Percentiles rank a stretch among this genome's conserved stretches.
Evolutionary conservation across 2,113 vertebrate species (phyloP).

Genomic region (Chamaea fasciata): DNA sequence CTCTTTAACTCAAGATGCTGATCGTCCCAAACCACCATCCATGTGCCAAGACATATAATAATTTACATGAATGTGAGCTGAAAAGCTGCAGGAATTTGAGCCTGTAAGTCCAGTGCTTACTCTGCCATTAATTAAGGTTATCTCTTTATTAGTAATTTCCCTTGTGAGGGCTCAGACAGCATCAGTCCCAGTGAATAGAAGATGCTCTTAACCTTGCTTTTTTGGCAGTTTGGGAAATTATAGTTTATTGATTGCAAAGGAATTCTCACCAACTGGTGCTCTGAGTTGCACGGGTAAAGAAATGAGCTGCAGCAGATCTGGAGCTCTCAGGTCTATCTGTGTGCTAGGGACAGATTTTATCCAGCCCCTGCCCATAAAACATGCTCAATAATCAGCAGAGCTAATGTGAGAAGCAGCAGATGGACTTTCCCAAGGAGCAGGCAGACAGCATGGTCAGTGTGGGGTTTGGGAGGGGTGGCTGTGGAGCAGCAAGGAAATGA

Average conservation of each 20-base stretch:
- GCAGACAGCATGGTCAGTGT: background rate
- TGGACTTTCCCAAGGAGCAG: background rate
- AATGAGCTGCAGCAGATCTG: background rate
- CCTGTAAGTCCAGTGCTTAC: background rate
- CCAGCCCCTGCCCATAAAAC: background rate
- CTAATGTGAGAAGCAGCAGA: background rate
- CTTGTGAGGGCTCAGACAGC: background rate
- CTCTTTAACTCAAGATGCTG: background rate
- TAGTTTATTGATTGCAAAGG: background rate
- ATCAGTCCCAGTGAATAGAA: background rate
- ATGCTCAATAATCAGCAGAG: background rate
- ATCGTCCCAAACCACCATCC: background rate
- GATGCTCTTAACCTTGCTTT: background rate
- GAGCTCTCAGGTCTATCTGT: background rate
- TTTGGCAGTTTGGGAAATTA: background rate
- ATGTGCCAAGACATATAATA: background rate
- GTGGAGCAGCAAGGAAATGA: background rate
- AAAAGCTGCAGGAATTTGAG: slow-evolving; percentile 5
- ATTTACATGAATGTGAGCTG: background rate
- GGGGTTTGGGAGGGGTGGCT: background rate
- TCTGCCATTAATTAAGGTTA: slow-evolving; percentile 30
- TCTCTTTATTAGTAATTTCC: background rate
- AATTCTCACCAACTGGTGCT: background rate
- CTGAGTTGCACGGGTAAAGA: background rate
- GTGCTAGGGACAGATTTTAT: background rate